phyloP scores from a whole-genome alignment of 2,113 vertebrate genomes.

The Glareola pratincola region DNA sequence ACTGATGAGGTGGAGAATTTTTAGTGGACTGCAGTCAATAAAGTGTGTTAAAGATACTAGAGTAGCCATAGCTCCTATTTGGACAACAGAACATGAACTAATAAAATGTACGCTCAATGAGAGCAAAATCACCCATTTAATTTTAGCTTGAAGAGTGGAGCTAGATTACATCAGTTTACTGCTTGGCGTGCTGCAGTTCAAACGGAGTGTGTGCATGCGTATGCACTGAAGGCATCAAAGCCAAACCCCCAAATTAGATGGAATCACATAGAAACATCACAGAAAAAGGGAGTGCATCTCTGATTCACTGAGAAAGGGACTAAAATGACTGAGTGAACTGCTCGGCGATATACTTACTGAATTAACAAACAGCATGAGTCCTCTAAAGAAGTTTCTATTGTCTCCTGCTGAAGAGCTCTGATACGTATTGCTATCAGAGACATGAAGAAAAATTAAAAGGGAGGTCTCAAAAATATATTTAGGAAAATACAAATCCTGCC shows the following conservation, averaged over 20 bases:
- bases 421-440: neutral
- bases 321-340: neutral
- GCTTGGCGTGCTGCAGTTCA: neutral
- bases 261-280: neutral
- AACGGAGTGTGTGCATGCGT: neutral
- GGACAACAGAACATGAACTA: neutral
- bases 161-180: neutral
- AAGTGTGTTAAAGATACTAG: neutral
- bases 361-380: neutral
- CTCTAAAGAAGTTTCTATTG: neutral
- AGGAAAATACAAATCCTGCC: neutral
- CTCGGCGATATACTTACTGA: neutral
- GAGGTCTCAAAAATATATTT: neutral
- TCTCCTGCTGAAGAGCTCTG: neutral
- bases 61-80: neutral
- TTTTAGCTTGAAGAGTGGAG: neutral
- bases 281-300: neutral
- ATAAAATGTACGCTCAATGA: neutral
- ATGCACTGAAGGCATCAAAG: neutral
- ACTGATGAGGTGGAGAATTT: neutral
- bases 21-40: neutral
- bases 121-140: neutral
- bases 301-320: neutral
- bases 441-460: neutral
- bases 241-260: neutral